Evolutionary conservation across 2,888 invertebrate species (phyloP).

Genomic region (Priocnemis perturbator): DNA sequence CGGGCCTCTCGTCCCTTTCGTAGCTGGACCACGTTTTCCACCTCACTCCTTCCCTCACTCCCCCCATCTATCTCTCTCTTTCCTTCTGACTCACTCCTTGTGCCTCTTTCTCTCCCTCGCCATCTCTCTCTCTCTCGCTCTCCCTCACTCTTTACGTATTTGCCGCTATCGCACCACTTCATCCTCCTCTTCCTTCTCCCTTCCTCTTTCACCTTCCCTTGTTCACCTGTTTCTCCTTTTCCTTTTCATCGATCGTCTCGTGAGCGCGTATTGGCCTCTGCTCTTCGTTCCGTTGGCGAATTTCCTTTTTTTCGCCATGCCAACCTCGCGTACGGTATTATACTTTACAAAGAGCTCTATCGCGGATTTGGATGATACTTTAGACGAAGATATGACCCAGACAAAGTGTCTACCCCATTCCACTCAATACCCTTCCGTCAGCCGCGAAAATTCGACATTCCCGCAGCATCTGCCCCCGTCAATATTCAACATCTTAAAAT

Average conservation of each 20-base stretch:
- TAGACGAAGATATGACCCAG: no score
- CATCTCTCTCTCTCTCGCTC: conserved; percentile 9
- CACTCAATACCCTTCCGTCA: no score
- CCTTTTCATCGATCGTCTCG: conserved; percentile 28
- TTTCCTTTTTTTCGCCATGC: no score
- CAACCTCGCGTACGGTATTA: no score
- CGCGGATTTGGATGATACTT: no score
- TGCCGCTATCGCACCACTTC: conserved; percentile 17
- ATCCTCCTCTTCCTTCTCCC: conserved; percentile 12
- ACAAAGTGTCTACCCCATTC: no score
- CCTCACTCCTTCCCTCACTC: conserved; percentile 40
- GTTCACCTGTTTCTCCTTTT: conserved; percentile 43
- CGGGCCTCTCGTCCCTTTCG: conserved; percentile 40
- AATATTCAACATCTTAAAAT: no score
- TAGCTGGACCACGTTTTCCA: conserved; percentile 47
- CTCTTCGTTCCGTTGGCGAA: not conserved
- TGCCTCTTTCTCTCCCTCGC: conserved; percentile 22
- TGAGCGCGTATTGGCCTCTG: not conserved
- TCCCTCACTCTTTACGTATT: conserved; percentile 31
- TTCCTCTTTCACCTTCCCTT: conserved; percentile 16
- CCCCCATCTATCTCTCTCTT: conserved; percentile 33
- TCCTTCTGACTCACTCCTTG: conserved; percentile 28
- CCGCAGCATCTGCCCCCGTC: no score
- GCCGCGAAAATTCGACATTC: no score
- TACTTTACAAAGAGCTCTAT: no score